Conservation (phyloP, 1,140 invertebrate species). For the Cyclina sinensis region DNA sequence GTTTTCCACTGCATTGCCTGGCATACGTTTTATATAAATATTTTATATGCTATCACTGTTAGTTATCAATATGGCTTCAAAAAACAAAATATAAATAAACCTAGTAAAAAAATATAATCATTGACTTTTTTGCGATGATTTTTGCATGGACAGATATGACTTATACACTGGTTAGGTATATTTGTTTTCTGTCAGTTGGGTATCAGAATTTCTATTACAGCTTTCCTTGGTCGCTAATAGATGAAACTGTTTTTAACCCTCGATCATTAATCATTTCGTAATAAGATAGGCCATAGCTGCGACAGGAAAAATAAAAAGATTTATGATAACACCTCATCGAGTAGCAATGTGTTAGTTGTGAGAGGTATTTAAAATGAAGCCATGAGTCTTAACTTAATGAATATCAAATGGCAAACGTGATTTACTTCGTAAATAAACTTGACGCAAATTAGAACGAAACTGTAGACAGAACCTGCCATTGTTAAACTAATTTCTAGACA, state of each 20-base stretch:
- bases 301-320: neutral
- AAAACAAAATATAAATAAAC: too few species aligned
- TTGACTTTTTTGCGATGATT: too few species aligned
- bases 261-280: constrained; percentile 11
- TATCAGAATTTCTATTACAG: constrained; percentile 3
- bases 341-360: neutral
- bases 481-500: neutral
- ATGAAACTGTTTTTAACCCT: neutral
- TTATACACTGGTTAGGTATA: neutral
- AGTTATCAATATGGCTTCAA: too few species aligned
- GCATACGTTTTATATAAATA: too few species aligned
- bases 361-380: constrained; percentile 9
- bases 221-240: neutral
- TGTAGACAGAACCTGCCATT: neutral
- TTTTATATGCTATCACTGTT: too few species aligned
- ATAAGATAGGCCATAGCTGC: constrained; percentile 11
- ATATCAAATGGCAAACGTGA: constrained; percentile 34
- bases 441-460: neutral
- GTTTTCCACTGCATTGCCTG: too few species aligned
- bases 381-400: constrained; percentile 13
- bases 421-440: constrained; percentile 1
- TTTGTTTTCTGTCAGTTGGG: neutral
- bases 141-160: neutral
- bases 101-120: too few species aligned
- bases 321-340: constrained; percentile 4